A percentile compares a stretch with the other conserved stretches of the same genome.
These are phyloP conservation scores for Malacoctenus gilli DNA, from an alignment of 2,797 vertebrate species.

Conservation along the genomic window DNA sequence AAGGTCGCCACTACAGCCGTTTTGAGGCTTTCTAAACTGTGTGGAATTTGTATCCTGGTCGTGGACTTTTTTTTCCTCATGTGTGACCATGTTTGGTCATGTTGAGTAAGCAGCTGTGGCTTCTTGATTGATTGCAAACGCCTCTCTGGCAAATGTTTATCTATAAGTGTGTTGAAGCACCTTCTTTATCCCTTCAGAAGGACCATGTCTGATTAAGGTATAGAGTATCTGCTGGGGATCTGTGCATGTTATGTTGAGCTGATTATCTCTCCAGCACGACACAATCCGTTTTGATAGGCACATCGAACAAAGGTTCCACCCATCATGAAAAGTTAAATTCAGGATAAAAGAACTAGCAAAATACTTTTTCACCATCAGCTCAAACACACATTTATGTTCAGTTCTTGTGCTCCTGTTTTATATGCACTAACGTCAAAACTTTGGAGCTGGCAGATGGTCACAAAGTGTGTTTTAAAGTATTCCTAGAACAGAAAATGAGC, in stretches of 20 bases:
- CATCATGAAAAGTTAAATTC: too few species aligned
- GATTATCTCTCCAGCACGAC: too few species aligned
- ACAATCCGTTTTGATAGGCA: too few species aligned
- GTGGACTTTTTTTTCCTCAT: constrained; percentile 68
- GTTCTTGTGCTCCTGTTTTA: background rate
- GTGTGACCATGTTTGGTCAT: constrained; percentile 83
- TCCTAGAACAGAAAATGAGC: background rate
- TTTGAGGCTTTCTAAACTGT: constrained; percentile 56
- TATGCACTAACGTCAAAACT: background rate
- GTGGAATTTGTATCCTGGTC: constrained; percentile 66
- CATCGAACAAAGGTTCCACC: too few species aligned
- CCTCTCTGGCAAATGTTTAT: constrained; percentile 69
- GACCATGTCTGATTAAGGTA: constrained; percentile 16
- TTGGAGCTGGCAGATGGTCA: background rate
- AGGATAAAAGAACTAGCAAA: too few species aligned
- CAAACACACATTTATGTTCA: background rate
- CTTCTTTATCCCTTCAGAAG: constrained; percentile 48
- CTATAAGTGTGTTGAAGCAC: constrained; percentile 49
- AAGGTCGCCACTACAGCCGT: constrained; percentile 40
- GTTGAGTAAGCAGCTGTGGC: constrained; percentile 59
- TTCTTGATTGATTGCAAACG: constrained; percentile 75
- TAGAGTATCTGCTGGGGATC: background rate
- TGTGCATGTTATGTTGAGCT: too few species aligned
- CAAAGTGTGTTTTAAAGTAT: background rate
- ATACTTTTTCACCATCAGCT: too few species aligned